Percentiles rank a stretch among this genome's conserved stretches.
These are phyloP conservation scores for Chrysochloris asiatica DNA, from an alignment of 2,113 vertebrate genomes.

Conservation along the genomic window DNA sequence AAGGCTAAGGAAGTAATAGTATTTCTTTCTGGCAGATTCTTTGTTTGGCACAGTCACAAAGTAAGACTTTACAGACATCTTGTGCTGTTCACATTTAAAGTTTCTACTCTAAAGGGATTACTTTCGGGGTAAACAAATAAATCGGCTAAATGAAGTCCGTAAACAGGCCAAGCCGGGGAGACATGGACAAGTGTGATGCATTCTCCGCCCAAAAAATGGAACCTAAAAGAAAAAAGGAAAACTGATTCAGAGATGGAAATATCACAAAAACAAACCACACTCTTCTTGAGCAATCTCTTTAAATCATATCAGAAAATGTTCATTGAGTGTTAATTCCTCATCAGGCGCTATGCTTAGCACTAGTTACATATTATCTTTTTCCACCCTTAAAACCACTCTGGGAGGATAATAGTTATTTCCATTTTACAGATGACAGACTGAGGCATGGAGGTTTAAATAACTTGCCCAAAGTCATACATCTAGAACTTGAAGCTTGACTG, in stretches of 20 bases:
- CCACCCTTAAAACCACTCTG: background rate
- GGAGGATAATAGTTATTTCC: background rate
- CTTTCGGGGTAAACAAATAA: slow-evolving; percentile 89
- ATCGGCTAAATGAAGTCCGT: slow-evolving; percentile 83
- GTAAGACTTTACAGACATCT: slow-evolving; percentile 32
- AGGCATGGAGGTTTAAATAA: background rate
- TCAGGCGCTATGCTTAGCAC: too few relatives aligned
- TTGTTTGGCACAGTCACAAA: slow-evolving; percentile 68
- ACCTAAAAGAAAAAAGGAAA: slow-evolving; percentile 85
- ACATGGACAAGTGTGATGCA: slow-evolving; percentile 94
- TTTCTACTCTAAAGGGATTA: slow-evolving; percentile 80
- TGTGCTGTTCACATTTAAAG: slow-evolving; percentile 23
- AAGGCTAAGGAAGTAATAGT: slow-evolving; percentile 63
- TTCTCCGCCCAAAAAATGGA: slow-evolving; percentile 91
- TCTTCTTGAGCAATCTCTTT: background rate
- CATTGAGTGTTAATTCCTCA: background rate
- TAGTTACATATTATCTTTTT: background rate
- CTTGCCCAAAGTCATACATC: background rate
- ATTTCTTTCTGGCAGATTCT: slow-evolving; percentile 62
- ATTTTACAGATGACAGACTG: background rate
- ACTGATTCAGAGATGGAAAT: background rate
- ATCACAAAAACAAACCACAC: background rate
- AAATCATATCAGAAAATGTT: background rate
- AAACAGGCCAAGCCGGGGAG: slow-evolving; percentile 89
- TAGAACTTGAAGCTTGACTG: background rate